A percentile compares a stretch with the other conserved stretches of the same genome.
Conservation (phyloP, 1,140 invertebrate species). For the Latrodectus geometricus region DNA sequence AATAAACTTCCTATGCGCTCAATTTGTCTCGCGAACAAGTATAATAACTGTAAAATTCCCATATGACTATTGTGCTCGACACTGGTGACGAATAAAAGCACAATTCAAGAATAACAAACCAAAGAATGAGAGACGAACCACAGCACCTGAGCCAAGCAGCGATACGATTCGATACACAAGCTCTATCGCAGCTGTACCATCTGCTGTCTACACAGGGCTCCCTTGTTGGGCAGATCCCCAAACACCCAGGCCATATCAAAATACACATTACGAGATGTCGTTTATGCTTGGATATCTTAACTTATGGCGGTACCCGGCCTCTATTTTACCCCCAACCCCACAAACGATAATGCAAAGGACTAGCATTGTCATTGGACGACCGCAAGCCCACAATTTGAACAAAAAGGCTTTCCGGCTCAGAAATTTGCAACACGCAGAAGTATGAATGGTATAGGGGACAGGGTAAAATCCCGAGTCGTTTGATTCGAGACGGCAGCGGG, state of each 20-base stretch:
- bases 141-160: constrained; percentile 16
- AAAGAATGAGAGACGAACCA: neutral
- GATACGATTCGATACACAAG: constrained; percentile 20
- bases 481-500: neutral
- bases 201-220: neutral
- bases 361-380: constrained; percentile 19
- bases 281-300: constrained; percentile 26
- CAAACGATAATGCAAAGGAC: neutral
- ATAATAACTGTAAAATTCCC: too few species aligned
- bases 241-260: constrained; percentile 2
- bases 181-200: constrained; percentile 7
- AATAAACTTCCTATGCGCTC: too few species aligned
- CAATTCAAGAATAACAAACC: neutral
- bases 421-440: neutral
- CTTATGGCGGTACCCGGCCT: constrained; percentile 3
- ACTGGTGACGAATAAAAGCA: neutral
- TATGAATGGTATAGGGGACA: neutral
- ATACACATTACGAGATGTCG: constrained; percentile 47
- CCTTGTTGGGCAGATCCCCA: neutral
- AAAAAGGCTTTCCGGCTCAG: constrained; percentile 32
- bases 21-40: too few species aligned
- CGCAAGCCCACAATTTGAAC: constrained; percentile 43
- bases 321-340: neutral
- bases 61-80: too few species aligned
- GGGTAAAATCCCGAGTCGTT: neutral